These are phyloP conservation scores for Saccostrea glomerata DNA, from an alignment of 1,140 invertebrate species.

Conservation along the genomic window DNA sequence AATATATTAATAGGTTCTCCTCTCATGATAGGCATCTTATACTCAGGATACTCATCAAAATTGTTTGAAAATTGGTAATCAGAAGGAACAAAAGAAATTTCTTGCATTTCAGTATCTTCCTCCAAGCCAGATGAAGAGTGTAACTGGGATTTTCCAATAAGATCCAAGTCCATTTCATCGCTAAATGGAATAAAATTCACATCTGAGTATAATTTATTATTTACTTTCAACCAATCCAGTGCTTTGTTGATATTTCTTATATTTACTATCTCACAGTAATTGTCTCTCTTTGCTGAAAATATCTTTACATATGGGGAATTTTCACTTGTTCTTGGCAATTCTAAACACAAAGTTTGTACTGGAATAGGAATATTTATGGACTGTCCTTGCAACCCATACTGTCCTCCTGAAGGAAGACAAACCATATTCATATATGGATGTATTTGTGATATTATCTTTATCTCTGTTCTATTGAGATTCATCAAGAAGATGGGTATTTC, in stretches of 20 bases:
- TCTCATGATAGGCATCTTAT: neutral
- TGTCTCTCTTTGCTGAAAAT: neutral
- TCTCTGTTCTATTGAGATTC: conserved; percentile 18
- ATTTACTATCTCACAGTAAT: neutral
- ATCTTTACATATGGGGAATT: neutral
- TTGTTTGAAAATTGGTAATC: neutral
- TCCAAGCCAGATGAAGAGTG: neutral
- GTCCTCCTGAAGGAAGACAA: conserved; percentile 33
- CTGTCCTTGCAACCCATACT: conserved; percentile 25
- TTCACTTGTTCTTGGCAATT: neutral
- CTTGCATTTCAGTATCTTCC: neutral
- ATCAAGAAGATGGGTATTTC: neutral
- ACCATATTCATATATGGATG: conserved; percentile 41
- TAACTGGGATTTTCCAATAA: neutral
- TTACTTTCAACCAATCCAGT: neutral
- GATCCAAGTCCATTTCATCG: neutral
- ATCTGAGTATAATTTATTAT: neutral
- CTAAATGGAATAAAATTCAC: neutral
- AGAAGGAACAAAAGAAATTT: neutral
- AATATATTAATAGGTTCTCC: neutral
- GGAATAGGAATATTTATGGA: conserved; percentile 40
- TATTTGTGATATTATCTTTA: neutral
- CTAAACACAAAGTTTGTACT: neutral
- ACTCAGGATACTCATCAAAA: neutral
- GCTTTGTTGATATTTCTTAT: conserved; percentile 7